Percentiles rank a stretch among this genome's conserved stretches.
phyloP scores from a whole-genome alignment of 2,797 vertebrate genomes.

The Selene dorsalis region DNA sequence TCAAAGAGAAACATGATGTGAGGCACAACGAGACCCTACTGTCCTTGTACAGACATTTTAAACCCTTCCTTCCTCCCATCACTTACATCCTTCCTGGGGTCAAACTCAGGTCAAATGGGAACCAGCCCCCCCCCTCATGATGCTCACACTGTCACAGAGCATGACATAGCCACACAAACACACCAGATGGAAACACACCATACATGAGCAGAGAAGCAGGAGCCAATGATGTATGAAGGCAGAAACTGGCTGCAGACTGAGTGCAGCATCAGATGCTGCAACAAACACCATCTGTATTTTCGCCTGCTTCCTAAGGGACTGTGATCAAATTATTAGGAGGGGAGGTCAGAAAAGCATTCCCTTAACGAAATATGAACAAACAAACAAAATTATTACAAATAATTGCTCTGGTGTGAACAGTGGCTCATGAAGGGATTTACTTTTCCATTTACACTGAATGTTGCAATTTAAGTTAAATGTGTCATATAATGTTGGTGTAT shows the following conservation, averaged over 20 bases:
- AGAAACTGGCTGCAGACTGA: slow-evolving; percentile 17
- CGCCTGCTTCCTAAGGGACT: neutral
- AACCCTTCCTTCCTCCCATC: slow-evolving; percentile 67
- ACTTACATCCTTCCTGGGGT: slow-evolving; percentile 68
- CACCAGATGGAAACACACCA: neutral
- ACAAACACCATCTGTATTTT: slow-evolving; percentile 12
- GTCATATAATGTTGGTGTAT: neutral
- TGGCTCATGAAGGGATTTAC: neutral
- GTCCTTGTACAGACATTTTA: slow-evolving; percentile 52
- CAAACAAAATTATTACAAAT: neutral
- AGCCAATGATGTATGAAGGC: neutral
- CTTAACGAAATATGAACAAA: neutral
- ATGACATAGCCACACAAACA: neutral
- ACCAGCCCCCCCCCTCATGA: neutral
- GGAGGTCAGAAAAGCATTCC: neutral
- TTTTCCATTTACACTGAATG: neutral
- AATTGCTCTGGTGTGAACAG: neutral
- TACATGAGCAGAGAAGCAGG: neutral
- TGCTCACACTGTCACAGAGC: slow-evolving; percentile 18
- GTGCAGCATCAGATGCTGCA: slow-evolving; percentile 17
- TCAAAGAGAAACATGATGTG: slow-evolving; percentile 41
- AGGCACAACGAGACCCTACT: slow-evolving; percentile 43
- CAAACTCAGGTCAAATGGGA: slow-evolving; percentile 63
- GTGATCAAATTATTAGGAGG: neutral
- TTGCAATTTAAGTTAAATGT: neutral